Evolutionary conservation across 2,888 invertebrate species (phyloP).

Genomic region (Rhagium mordax): DNA sequence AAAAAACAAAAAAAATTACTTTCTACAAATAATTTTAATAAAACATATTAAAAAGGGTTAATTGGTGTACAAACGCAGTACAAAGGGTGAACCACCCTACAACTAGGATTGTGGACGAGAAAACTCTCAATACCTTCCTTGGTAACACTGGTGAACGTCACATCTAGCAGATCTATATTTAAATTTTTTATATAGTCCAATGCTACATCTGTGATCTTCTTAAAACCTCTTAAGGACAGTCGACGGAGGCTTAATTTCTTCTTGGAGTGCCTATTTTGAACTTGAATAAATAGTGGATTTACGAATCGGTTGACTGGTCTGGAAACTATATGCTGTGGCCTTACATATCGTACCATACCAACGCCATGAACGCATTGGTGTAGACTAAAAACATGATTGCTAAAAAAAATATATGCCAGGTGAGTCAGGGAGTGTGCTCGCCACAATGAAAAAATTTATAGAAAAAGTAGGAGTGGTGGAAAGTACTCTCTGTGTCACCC

Average conservation of each 20-base stretch:
- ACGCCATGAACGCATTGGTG: neutral
- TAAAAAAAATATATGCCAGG: too few species aligned
- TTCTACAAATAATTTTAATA: conserved; percentile 27
- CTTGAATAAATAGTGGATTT: conserved; percentile 10
- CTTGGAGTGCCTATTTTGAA: neutral
- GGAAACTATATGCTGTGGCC: neutral
- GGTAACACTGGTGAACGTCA: conserved; percentile 79
- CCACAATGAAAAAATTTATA: too few species aligned
- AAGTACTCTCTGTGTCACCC: too few species aligned
- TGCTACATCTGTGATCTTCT: conserved; percentile 58
- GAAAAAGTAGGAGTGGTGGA: too few species aligned
- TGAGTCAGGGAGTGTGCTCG: too few species aligned
- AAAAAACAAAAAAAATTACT: conserved; percentile 31
- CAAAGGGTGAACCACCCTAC: conserved; percentile 70
- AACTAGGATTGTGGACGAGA: conserved; percentile 74
- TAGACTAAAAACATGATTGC: neutral
- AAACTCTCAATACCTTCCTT: conserved; percentile 76
- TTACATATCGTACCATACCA: neutral
- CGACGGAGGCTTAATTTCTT: conserved; percentile 50
- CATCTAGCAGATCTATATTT: conserved; percentile 73
- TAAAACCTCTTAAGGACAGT: conserved; percentile 63
- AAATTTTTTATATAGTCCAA: conserved; percentile 57
- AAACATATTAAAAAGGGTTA: conserved; percentile 48
- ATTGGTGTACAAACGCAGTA: conserved; percentile 62
- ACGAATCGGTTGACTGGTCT: conserved; percentile 4